Evolutionary conservation across 2,888 invertebrate genomes (phyloP), one percentile per base, ranked within the genome.

Genomic region (Sturmia bella): DNA sequence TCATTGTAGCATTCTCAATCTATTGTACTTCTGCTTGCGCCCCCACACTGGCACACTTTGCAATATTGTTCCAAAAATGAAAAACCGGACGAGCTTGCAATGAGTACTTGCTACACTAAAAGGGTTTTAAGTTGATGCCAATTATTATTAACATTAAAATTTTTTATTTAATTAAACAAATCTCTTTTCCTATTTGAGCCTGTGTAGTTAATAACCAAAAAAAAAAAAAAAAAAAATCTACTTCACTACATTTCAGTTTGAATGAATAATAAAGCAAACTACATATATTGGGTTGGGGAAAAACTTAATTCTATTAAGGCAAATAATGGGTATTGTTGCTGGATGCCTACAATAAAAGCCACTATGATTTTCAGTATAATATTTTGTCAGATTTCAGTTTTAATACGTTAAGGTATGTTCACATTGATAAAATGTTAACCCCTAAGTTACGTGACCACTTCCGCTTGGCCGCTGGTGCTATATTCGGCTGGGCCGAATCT

Each of bases 121-220:
- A 66, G 2, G 7, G 48, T 27, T 50, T 48, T 15, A 39, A 39
- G 9, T 54, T 73, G 19, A 48, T 45, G 37, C 37, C 45, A 66
- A 70, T 32, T 32, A 39, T 54, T 57, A n/a, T 17, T 37, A 21
- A 50, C 15, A 56, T 50, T 41, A 52, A 66, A 68, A 52, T 56
- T 41, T 15, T 68, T 68, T 59, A 75, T 68, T 68, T 59, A 66
- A 43, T 64, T 37, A 56, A 64, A 13, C 37, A 57, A 59, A 19
- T 3, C 3, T 1, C 19, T n/a, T 50, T 63, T 39, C 3, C 39
- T 13, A 27, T 57, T 59, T 9, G 15, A 27, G 66, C 19, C 66
- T 57, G 50, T 66, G 24, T 15, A 39, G 15, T 66, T 12, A 17
- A 37, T 45, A 17, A 32, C 12, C 17, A 9, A 24, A 63, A 43